phyloP scores from a whole-genome alignment of 2,888 invertebrate genomes.

The Zonitis immaculata region DNA sequence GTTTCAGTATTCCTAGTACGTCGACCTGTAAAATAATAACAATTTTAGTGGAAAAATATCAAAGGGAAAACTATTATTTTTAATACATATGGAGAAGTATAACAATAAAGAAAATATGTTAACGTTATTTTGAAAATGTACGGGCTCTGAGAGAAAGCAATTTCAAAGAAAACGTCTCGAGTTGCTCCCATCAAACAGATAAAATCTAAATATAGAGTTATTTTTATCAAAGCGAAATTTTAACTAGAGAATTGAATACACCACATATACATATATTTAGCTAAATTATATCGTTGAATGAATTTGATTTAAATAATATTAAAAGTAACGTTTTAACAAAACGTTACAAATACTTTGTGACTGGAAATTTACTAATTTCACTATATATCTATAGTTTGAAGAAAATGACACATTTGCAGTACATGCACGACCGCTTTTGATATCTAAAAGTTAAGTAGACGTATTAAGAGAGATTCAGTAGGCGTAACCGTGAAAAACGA shows the following conservation, averaged over 20 bases:
- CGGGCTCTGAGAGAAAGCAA: not conserved
- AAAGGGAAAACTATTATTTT: not conserved
- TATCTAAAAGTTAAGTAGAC: slow-evolving; percentile 2
- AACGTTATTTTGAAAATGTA: not conserved
- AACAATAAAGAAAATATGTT: slow-evolving; percentile 1
- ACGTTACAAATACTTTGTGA: not conserved
- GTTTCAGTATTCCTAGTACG: slow-evolving; percentile 46
- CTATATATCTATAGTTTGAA: not conserved
- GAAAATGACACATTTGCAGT: slow-evolving; percentile 3
- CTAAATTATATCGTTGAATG: not conserved
- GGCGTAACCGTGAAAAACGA: not conserved
- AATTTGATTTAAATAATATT: not conserved
- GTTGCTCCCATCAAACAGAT: not conserved
- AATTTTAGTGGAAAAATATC: not conserved
- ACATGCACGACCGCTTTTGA: slow-evolving; percentile 3
- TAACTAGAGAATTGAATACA: not conserved
- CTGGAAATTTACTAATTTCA: too few relatives aligned
- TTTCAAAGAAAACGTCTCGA: not conserved
- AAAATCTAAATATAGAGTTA: not conserved
- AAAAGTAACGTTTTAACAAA: not conserved
- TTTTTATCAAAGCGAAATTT: not conserved
- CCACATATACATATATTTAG: not conserved
- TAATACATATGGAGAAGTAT: not conserved
- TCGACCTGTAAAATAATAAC: slow-evolving; percentile 40
- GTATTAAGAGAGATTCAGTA: slow-evolving; percentile 3